phyloP scores from a whole-genome alignment of 2,113 vertebrate genomes.

The Chaenogobius annularis region DNA sequence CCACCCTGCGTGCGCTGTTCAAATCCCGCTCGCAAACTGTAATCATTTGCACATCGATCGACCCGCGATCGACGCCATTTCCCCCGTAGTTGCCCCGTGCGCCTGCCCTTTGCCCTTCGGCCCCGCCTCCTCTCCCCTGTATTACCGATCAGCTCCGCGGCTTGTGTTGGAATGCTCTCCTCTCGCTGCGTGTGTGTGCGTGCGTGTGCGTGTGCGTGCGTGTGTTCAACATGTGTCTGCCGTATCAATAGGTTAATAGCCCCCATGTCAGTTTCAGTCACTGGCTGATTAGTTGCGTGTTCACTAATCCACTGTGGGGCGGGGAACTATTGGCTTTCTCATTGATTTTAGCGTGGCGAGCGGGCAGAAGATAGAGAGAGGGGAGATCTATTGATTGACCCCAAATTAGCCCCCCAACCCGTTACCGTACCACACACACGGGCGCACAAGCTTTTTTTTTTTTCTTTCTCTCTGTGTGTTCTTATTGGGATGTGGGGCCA shows the following conservation, averaged over 20 bases:
- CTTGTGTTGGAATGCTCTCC: constrained; percentile 57
- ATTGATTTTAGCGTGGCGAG: constrained; percentile 81
- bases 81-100: not conserved
- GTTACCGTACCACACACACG: constrained; percentile 40
- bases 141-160: constrained; percentile 13
- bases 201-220: constrained; percentile 22
- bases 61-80: not conserved
- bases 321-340: constrained; percentile 79
- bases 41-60: too few relatives aligned
- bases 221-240: constrained; percentile 62
- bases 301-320: constrained; percentile 80
- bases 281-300: constrained; percentile 82
- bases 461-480: too few relatives aligned
- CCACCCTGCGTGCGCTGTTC: too few relatives aligned
- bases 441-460: constrained; percentile 40
- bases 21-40: too few relatives aligned
- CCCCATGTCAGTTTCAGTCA: constrained; percentile 78
- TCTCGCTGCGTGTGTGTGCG: constrained; percentile 10
- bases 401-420: constrained; percentile 77
- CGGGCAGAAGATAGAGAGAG: constrained; percentile 79
- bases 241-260: constrained; percentile 82
- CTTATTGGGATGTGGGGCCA: constrained; percentile 38
- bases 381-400: constrained; percentile 84
- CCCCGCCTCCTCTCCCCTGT: not conserved
- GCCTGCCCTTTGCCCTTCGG: not conserved